Evolutionary conservation across 2,113 vertebrate species (phyloP), one percentile per base, ranked within the genome.

Genomic region (Pica pica): DNA sequence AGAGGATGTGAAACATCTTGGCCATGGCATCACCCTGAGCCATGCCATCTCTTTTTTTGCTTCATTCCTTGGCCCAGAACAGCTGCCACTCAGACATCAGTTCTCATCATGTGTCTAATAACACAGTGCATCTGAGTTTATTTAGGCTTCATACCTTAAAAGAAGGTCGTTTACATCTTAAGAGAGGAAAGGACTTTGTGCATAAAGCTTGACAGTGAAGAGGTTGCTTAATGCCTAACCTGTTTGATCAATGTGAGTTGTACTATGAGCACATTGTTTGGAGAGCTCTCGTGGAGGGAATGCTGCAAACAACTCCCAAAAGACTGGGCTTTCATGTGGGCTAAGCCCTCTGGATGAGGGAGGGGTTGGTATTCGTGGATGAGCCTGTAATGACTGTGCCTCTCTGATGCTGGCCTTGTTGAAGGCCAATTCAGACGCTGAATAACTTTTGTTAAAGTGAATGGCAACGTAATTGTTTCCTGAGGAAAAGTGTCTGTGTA

Each of bases 391-490:
- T 89, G 69, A 87, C 71, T 63, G 73, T 75, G 27, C 33, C 17
- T 80, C 39, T 67, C 89, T 87, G 80, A 63, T 78, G 83, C 50
- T 55, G 71, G 59, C 42, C 87, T 65, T 42, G 35, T 91, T 74
- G 93, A 80, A 81, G 88, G 73, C 24, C 56, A 78, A 60, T 93
- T 93, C 79, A 92, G 84, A 74, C 3, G 55, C 83, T 88, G 55
- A 88, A 89, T 94, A 93, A 83, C 75, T 93, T 91, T 77, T 80
- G 79, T 93, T 83, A 13, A 83, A 93, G 76, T 7, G 44, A 95
- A 93, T 87, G 79, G 69, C 83, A 68, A 27, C 57, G 49, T 94
- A 93, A 88, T 92, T 94, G 52, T 56, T 93, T 96, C 93, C 94
- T 71, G 76, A 64, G 86, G 90, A 93, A 88, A 90, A 88, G 60